Conservation (phyloP, 1,140 invertebrate genomes). For the Aphidius ervi region DNA sequence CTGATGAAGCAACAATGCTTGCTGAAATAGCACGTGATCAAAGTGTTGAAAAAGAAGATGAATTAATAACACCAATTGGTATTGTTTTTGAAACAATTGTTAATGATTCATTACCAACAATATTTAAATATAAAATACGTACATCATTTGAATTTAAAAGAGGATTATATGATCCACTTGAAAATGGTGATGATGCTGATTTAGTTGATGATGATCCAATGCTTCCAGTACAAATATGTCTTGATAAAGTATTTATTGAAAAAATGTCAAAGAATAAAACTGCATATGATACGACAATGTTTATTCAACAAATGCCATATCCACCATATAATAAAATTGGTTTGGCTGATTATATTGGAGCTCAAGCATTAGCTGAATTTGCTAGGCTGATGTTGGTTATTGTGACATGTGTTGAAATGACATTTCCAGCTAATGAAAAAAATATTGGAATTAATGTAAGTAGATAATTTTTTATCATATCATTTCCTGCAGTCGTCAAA, state of each 20-base stretch:
- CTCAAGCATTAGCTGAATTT: constrained; percentile 33
- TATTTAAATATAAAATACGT: constrained; percentile 41
- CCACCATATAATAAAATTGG: constrained; percentile 41
- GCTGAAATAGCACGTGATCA: constrained; percentile 32
- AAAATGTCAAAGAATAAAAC: constrained; percentile 14
- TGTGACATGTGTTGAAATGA: constrained; percentile 42
- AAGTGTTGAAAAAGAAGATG: constrained; percentile 13
- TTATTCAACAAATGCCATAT: constrained; percentile 48
- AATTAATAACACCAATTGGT: constrained; percentile 25
- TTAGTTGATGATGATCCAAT: constrained; percentile 28
- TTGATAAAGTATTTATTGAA: constrained; percentile 41
- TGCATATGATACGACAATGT: constrained; percentile 32
- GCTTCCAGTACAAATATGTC: constrained; percentile 41
- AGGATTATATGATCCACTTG: constrained; percentile 32
- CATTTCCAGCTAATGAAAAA: constrained; percentile 44
- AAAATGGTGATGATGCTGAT: constrained; percentile 20
- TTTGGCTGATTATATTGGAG: constrained; percentile 28
- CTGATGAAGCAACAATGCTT: constrained; percentile 38
- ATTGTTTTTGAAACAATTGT: constrained; percentile 38
- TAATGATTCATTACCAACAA: constrained; percentile 27
- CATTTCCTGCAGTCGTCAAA: no score
- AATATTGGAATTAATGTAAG: constrained; percentile 47
- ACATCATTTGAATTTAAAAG: constrained; percentile 32
- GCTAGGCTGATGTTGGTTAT: constrained; percentile 42
- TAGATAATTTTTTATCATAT: constrained; percentile 13